Conservation (phyloP, 1,140 invertebrate genomes). For the Drosophila bocki region DNA sequence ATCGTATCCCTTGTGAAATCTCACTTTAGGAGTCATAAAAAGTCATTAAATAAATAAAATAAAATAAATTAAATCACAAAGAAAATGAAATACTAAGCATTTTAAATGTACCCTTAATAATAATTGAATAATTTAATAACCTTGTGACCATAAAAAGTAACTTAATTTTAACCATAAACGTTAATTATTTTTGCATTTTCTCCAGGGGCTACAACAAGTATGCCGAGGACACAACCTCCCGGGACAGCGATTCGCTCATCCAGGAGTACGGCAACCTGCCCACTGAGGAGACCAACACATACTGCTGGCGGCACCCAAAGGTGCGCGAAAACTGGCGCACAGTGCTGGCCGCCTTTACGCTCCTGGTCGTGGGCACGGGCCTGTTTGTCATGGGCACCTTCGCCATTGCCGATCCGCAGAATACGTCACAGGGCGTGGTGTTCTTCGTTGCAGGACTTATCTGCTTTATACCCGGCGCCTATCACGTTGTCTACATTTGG, state of each 20-base stretch:
- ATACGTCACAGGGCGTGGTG: conserved; percentile 91
- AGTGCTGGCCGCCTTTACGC: conserved; percentile 91
- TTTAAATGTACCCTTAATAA: neutral
- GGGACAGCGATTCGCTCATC: conserved; percentile 92
- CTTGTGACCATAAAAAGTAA: neutral
- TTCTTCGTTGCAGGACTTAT: conserved; percentile 92
- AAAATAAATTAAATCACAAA: no score
- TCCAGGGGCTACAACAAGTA: conserved; percentile 89
- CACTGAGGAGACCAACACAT: conserved; percentile 87
- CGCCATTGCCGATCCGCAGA: conserved; percentile 89
- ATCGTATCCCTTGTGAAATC: neutral
- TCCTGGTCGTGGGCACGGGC: conserved; percentile 91
- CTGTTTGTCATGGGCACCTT: conserved; percentile 90
- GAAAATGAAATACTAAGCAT: neutral
- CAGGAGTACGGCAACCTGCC: conserved; percentile 89
- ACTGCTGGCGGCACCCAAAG: conserved; percentile 93
- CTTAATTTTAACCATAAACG: conserved; percentile 5
- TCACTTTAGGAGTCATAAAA: neutral
- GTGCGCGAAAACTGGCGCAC: conserved; percentile 94
- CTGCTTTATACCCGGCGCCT: conserved; percentile 92
- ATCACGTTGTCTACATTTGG: conserved; percentile 94
- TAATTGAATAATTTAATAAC: neutral
- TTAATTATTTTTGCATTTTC: neutral
- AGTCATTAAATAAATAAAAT: no score
- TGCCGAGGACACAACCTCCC: conserved; percentile 89